Percentiles rank a stretch among this genome's conserved stretches.
Conservation (phyloP, 1,140 invertebrate species). For the Bicyclus anynana region DNA sequence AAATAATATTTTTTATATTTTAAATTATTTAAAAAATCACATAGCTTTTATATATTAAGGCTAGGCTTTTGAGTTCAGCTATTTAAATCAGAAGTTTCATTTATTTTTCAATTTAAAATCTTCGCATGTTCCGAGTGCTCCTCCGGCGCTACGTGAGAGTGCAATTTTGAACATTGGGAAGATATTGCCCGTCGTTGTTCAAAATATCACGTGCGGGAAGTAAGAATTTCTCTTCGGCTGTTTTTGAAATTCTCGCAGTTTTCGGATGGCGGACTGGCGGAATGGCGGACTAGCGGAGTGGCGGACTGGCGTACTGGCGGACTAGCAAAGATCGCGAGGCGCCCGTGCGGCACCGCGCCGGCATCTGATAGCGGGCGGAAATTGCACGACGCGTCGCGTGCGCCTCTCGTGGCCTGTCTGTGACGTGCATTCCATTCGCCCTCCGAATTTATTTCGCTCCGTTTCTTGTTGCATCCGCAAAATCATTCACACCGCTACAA, state of each 20-base stretch:
- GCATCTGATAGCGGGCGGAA: constrained; percentile 66
- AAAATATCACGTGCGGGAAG: not conserved
- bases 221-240: not conserved
- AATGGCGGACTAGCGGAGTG: too few relatives aligned
- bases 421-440: constrained; percentile 43
- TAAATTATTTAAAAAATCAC: too few relatives aligned
- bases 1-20: too few relatives aligned
- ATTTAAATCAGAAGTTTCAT: not conserved
- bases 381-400: constrained; percentile 68
- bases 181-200: not conserved
- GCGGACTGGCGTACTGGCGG: constrained; percentile 26
- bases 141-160: not conserved
- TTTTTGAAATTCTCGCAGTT: constrained; percentile 2
- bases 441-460: constrained; percentile 45
- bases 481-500: constrained; percentile 36
- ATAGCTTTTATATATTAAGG: too few relatives aligned
- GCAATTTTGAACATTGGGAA: not conserved
- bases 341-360: constrained; percentile 11
- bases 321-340: not conserved
- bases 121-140: not conserved
- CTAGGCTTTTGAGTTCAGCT: not conserved
- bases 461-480: constrained; percentile 35
- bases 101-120: not conserved
- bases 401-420: constrained; percentile 47
- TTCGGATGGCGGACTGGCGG: constrained; percentile 24